These are phyloP conservation scores for Apostichopus leukothele DNA, from an alignment of 53 echinoderm and acorn worm species.

Conservation along the genomic window DNA sequence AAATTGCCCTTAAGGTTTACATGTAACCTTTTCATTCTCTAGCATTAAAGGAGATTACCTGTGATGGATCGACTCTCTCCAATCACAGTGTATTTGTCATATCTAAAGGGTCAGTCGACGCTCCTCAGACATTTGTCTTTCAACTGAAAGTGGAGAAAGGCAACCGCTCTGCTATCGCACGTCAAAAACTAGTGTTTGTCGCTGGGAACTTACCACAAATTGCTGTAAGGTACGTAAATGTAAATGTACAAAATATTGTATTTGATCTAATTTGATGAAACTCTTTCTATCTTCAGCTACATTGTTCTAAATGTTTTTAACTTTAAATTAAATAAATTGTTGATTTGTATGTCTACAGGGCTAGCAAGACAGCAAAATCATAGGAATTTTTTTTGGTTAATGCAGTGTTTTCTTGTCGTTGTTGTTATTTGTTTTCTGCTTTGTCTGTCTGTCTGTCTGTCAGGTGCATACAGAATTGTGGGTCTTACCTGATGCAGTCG, in stretches of 20 bases:
- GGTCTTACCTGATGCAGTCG: slow-evolving; percentile 26
- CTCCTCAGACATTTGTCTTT: background rate
- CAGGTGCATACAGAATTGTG: slow-evolving; percentile 67
- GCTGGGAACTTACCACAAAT: background rate
- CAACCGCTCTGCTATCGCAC: background rate
- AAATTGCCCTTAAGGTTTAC: too few species aligned
- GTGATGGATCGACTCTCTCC: slow-evolving; percentile 8
- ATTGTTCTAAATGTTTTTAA: too few species aligned
- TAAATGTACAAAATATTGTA: too few species aligned
- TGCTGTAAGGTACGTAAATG: background rate
- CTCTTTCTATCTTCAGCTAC: too few species aligned
- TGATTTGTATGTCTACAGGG: too few species aligned
- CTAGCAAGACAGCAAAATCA: too few species aligned
- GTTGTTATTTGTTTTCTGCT: too few species aligned
- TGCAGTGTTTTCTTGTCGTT: too few species aligned
- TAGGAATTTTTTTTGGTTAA: too few species aligned
- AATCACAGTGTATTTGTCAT: background rate
- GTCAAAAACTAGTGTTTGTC: background rate
- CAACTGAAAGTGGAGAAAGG: background rate
- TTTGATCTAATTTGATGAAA: too few species aligned
- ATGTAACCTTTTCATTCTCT: background rate
- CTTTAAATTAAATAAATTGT: too few species aligned
- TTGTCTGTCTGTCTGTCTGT: background rate
- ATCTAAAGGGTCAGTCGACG: background rate
- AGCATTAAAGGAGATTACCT: background rate